These are phyloP conservation scores for Sarcophaga subvicina DNA, from an alignment of 2,888 invertebrate species.

Conservation along the genomic window DNA sequence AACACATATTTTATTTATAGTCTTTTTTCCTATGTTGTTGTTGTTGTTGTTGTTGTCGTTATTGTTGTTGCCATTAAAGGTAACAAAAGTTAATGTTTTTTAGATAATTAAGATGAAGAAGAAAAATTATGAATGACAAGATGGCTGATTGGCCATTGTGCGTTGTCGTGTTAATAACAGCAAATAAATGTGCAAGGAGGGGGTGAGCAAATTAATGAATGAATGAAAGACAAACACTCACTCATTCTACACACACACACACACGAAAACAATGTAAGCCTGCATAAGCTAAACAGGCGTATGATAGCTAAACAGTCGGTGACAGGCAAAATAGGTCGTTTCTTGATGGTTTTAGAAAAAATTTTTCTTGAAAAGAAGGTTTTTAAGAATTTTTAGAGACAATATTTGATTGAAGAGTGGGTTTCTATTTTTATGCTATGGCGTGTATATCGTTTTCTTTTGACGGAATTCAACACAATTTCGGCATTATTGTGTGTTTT, in stretches of 20 bases:
- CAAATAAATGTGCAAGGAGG: constrained; percentile 1
- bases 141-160: constrained; percentile 18
- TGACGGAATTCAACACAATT: background rate
- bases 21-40: background rate
- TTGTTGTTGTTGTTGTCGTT: constrained; percentile 6
- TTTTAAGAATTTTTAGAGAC: no score
- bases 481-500: background rate
- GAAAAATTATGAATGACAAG: constrained; percentile 39
- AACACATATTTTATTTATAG: background rate
- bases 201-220: background rate
- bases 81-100: constrained; percentile 51
- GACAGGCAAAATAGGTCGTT: background rate
- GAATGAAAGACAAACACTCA: background rate
- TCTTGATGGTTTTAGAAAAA: background rate
- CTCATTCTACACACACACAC: background rate
- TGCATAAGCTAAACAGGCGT: background rate
- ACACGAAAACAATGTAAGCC: background rate
- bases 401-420: background rate
- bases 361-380: background rate
- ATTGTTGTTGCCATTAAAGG: constrained; percentile 26
- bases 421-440: background rate
- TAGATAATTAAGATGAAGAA: constrained; percentile 46
- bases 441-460: background rate
- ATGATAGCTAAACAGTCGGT: background rate
- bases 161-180: constrained; percentile 1